A percentile compares a stretch with the other conserved stretches of the same genome.
Evolutionary conservation across 1,140 invertebrate genomes (phyloP).

Genomic region (Mizuhopecten yessoensis): DNA sequence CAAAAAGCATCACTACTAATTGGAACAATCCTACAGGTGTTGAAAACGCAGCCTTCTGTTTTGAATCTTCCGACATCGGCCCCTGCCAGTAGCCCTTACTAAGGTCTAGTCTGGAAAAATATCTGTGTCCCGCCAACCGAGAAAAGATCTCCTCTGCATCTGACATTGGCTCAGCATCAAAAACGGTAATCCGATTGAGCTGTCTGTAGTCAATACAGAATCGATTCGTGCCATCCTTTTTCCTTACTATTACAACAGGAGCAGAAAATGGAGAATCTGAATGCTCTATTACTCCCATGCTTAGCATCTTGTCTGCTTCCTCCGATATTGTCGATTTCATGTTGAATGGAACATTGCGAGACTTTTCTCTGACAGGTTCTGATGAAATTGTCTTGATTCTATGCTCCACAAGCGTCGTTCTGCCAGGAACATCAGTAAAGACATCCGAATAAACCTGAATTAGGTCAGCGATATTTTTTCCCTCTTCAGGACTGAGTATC

Average conservation of each 20-base stretch:
- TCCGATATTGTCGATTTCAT: conserved; percentile 64
- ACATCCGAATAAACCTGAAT: conserved; percentile 40
- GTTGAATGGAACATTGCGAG: conserved; percentile 78
- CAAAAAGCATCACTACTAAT: conserved; percentile 70
- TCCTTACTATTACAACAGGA: neutral
- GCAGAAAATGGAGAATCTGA: conserved; percentile 11
- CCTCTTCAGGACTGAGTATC: neutral
- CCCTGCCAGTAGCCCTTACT: conserved; percentile 84
- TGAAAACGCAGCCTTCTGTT: conserved; percentile 60
- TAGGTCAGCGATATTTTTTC: neutral
- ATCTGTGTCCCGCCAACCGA: conserved; percentile 72
- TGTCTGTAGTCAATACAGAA: conserved; percentile 17
- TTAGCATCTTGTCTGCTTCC: conserved; percentile 72
- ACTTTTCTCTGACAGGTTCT: conserved; percentile 50
- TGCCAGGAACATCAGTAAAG: conserved; percentile 51
- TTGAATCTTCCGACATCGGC: conserved; percentile 67
- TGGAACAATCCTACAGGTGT: conserved; percentile 60
- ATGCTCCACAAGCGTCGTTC: conserved; percentile 53
- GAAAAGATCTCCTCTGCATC: conserved; percentile 65
- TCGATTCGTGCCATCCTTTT: neutral
- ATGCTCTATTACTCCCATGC: conserved; percentile 24
- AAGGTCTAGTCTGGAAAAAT: conserved; percentile 84
- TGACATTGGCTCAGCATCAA: neutral
- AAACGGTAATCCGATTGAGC: neutral
- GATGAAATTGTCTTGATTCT: conserved; percentile 40